Conservation (phyloP, 2,113 vertebrate genomes). For the Anguilla japonica region DNA sequence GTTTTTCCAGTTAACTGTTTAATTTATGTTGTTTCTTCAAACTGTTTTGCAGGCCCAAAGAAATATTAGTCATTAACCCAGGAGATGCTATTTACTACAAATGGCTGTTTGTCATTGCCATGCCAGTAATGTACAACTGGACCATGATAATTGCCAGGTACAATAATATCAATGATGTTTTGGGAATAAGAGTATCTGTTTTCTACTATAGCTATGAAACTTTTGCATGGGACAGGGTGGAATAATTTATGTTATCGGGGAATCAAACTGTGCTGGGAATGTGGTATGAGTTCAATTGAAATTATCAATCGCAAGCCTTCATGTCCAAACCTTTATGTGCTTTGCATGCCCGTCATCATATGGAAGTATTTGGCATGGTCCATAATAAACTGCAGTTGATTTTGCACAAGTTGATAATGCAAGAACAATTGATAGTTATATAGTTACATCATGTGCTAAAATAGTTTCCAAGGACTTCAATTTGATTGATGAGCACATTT, state of each 20-base stretch:
- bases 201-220: not conserved
- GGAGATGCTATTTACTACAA: slow-evolving; percentile 87
- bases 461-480: no score
- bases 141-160: slow-evolving; percentile 93
- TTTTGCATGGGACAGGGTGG: no score
- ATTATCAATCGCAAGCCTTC: no score
- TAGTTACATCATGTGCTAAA: no score
- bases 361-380: no score
- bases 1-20: not conserved
- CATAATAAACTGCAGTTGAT: no score
- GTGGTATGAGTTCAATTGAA: no score
- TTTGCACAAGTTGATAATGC: not conserved
- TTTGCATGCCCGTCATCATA: no score
- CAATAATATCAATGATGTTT: not conserved
- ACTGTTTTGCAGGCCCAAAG: slow-evolving; percentile 70
- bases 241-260: no score
- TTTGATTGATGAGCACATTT: no score
- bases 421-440: not conserved
- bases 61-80: slow-evolving; percentile 85
- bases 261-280: no score
- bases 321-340: no score
- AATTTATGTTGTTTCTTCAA: slow-evolving; percentile 3
- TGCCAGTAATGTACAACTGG: slow-evolving; percentile 99
- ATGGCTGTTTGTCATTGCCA: slow-evolving; percentile 90
- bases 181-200: not conserved